A percentile compares a stretch with the other conserved stretches of the same genome.
phyloP scores from a whole-genome alignment of 1,140 invertebrate genomes.

The Leptestheria dahalacensis region DNA sequence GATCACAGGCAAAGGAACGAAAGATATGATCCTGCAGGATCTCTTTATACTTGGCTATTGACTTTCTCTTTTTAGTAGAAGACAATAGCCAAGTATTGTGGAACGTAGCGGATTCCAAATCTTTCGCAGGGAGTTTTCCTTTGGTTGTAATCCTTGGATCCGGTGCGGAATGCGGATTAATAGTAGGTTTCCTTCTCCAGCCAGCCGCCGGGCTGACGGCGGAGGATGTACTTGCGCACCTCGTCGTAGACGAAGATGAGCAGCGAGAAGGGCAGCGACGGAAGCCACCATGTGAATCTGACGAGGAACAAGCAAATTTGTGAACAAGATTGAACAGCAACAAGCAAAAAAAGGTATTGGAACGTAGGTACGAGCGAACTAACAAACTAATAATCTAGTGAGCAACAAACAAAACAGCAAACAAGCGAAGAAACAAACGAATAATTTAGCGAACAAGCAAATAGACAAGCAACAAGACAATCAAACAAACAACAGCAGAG shows the following conservation, averaged over 20 bases:
- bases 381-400: no score
- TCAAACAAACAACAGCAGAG: no score
- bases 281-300: constrained; percentile 55
- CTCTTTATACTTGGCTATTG: no score
- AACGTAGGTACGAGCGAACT: no score
- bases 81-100: no score
- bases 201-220: constrained; percentile 50
- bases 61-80: no score
- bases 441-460: no score
- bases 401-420: no score
- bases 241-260: constrained; percentile 66
- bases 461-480: no score
- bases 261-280: constrained; percentile 54
- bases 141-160: background rate
- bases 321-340: background rate
- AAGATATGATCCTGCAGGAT: no score
- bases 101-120: background rate
- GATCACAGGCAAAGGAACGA: no score
- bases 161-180: constrained; percentile 31
- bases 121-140: background rate
- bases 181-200: constrained; percentile 67
- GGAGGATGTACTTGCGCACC: constrained; percentile 45
- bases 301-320: background rate
- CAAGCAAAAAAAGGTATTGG: background rate
- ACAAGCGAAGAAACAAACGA: no score